These are phyloP conservation scores for Geopemphigus sp. DNA, from an alignment of 1,140 invertebrate genomes.

Conservation along the genomic window DNA sequence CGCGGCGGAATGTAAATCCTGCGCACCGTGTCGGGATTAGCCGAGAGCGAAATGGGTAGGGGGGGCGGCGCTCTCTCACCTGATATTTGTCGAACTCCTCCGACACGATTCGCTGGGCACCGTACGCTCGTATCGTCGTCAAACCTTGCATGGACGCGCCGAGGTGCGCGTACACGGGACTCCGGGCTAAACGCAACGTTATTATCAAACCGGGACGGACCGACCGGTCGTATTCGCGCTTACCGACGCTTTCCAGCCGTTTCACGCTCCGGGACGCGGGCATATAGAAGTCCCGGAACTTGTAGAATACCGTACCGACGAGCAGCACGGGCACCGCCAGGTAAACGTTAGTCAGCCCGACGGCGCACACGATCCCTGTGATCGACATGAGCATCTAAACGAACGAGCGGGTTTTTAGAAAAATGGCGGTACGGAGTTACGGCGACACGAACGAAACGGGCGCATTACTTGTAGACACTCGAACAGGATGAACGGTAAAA, in stretches of 20 bases:
- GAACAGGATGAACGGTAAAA: slow-evolving; percentile 72
- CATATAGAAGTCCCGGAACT: slow-evolving; percentile 63
- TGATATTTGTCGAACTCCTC: slow-evolving; percentile 79
- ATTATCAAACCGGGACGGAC: no score
- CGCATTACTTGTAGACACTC: slow-evolving; percentile 68
- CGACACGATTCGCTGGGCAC: slow-evolving; percentile 74
- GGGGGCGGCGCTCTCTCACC: no score
- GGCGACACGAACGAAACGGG: background rate
- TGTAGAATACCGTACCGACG: slow-evolving; percentile 59
- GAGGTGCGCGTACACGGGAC: slow-evolving; percentile 83
- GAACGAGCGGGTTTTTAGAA: no score
- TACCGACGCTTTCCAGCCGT: slow-evolving; percentile 65
- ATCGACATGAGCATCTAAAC: slow-evolving; percentile 61
- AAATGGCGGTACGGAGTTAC: no score
- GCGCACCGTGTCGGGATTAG: background rate
- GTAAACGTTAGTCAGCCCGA: slow-evolving; percentile 58
- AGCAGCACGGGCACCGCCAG: slow-evolving; percentile 59
- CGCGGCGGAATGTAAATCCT: slow-evolving; percentile 66
- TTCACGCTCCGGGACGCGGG: slow-evolving; percentile 65
- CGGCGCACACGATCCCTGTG: slow-evolving; percentile 65
- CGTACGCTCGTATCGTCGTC: slow-evolving; percentile 83
- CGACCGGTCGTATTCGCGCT: slow-evolving; percentile 50
- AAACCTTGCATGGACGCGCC: slow-evolving; percentile 85
- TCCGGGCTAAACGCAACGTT: slow-evolving; percentile 60
- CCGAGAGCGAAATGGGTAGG: no score